Percentiles rank a stretch among this genome's conserved stretches.
phyloP scores from a whole-genome alignment of 2,888 invertebrate genomes.

The Siphlonurus alternatus region DNA sequence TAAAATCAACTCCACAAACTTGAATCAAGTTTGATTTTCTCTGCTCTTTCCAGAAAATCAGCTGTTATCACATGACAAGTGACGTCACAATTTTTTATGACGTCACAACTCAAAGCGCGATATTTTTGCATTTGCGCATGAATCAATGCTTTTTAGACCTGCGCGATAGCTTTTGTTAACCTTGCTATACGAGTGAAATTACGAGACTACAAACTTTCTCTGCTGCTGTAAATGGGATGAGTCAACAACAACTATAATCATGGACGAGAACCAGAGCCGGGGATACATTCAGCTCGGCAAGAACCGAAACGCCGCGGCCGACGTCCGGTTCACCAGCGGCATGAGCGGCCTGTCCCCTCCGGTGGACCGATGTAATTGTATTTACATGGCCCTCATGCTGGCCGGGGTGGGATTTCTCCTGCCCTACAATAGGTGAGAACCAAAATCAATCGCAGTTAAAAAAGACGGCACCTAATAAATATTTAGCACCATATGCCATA shows the following conservation, averaged over 20 bases:
- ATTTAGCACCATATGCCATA: too few species aligned
- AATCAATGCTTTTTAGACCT: neutral
- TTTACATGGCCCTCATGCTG: constrained; percentile 57
- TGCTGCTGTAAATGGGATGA: too few species aligned
- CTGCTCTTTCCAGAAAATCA: neutral
- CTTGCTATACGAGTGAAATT: neutral
- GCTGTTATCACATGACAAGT: constrained; percentile 3
- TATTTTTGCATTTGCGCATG: neutral
- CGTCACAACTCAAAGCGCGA: neutral
- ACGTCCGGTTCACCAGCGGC: constrained; percentile 30
- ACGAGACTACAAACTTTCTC: neutral
- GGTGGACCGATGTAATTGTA: constrained; percentile 48
- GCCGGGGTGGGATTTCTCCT: constrained; percentile 81
- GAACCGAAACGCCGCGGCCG: constrained; percentile 38
- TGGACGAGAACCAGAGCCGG: constrained; percentile 47
- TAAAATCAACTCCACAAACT: neutral
- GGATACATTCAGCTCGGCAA: constrained; percentile 42
- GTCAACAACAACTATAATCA: constrained; percentile 18
- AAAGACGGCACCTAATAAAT: too few species aligned
- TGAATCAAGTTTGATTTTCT: neutral
- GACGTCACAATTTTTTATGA: neutral
- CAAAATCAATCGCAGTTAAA: neutral
- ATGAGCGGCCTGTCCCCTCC: constrained; percentile 35
- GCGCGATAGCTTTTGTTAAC: neutral
- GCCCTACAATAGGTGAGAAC: constrained; percentile 71